Evolutionary conservation across 2,113 vertebrate genomes (phyloP).

Genomic region (Hemicordylus capensis): DNA sequence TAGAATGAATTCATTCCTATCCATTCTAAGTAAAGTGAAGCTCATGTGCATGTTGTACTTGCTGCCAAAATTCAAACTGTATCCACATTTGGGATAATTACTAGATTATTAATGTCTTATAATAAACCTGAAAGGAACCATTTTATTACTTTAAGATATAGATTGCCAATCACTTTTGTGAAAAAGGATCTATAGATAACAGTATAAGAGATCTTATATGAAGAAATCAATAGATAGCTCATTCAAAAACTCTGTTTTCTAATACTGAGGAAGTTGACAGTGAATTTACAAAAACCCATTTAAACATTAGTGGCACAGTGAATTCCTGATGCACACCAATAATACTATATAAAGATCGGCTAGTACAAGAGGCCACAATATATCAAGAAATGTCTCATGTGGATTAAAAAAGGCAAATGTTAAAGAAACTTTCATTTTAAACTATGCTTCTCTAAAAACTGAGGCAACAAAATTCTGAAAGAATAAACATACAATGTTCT

Average conservation of each 20-base stretch:
- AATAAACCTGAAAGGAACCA: conserved; percentile 58
- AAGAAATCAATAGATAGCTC: conserved; percentile 43
- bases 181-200: conserved; percentile 38
- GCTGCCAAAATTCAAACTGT: conserved; percentile 40
- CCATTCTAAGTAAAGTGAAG: background rate
- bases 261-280: background rate
- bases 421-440: conserved; percentile 1
- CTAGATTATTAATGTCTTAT: conserved; percentile 54
- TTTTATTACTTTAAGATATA: conserved; percentile 62
- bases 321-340: conserved; percentile 37
- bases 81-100: conserved; percentile 28
- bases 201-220: conserved; percentile 16
- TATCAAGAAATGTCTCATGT: rapidly evolving
- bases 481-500: background rate
- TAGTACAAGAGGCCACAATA: background rate
- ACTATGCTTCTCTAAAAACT: rapidly evolving
- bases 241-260: conserved; percentile 17
- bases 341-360: conserved; percentile 32
- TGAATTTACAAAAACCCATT: conserved; percentile 37
- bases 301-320: conserved; percentile 15
- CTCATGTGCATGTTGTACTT: conserved; percentile 13
- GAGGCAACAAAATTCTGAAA: background rate
- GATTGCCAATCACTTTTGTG: conserved; percentile 49
- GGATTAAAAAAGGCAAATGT: background rate
- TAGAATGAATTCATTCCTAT: rapidly evolving